phyloP scores from a whole-genome alignment of 1,140 invertebrate species.

The Bathynomus jamesi region DNA sequence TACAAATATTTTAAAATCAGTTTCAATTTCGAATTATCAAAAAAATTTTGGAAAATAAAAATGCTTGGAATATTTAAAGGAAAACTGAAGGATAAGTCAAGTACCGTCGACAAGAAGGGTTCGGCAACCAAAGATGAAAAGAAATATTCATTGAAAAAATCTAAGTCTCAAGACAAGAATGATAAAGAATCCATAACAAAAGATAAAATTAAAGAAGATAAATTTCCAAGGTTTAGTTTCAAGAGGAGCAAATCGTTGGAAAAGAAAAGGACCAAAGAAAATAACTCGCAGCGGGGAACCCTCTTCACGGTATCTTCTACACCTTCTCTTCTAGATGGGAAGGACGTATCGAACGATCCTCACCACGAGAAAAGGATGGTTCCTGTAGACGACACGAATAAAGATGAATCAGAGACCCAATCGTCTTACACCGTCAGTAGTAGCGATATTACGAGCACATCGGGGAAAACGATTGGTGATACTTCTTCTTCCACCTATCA shows the following conservation, averaged over 20 bases:
- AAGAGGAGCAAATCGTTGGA: neutral
- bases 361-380: neutral
- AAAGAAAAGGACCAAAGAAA: neutral
- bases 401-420: neutral
- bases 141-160: neutral
- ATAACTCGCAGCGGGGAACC: neutral
- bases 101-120: neutral
- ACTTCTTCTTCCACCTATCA: neutral
- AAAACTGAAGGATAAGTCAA: neutral
- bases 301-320: neutral
- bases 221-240: neutral
- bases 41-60: too few relatives aligned
- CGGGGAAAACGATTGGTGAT: neutral
- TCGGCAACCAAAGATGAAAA: neutral
- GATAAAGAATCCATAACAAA: neutral
- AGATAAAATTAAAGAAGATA: neutral
- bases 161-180: neutral
- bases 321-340: neutral
- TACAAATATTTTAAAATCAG: too few relatives aligned
- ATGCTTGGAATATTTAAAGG: neutral
- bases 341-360: neutral
- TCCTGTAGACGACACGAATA: neutral
- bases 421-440: neutral
- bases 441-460: neutral
- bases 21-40: too few relatives aligned